These are phyloP conservation scores for Argentina silus DNA, from an alignment of 2,797 vertebrate genomes.

Conservation along the genomic window DNA sequence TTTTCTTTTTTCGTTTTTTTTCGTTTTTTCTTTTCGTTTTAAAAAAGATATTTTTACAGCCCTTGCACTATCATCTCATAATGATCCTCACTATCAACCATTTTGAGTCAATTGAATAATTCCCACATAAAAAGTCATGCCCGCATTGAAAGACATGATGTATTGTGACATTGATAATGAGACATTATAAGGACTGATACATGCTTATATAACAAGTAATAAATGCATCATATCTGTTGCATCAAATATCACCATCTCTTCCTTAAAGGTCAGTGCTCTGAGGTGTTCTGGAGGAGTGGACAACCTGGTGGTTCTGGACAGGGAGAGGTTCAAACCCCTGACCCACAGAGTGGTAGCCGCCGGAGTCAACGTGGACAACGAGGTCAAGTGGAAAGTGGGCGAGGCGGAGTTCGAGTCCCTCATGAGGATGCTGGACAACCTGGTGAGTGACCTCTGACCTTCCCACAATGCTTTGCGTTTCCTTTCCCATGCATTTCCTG, in stretches of 20 bases:
- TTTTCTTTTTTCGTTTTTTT: no score
- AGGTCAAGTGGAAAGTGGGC: constrained; percentile 92
- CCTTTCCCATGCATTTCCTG: constrained; percentile 51
- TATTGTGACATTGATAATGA: no score
- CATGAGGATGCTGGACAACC: constrained; percentile 98
- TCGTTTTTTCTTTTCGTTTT: no score
- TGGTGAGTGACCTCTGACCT: constrained; percentile 82
- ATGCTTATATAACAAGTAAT: no score
- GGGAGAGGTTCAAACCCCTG: constrained; percentile 84
- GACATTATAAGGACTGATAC: no score
- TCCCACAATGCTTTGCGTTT: constrained; percentile 51
- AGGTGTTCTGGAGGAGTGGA: constrained; percentile 85
- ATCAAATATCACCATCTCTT: not conserved
- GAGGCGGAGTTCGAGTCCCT: constrained; percentile 95
- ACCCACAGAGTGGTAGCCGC: constrained; percentile 77
- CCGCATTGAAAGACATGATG: no score
- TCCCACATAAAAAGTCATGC: no score
- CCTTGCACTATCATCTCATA: no score
- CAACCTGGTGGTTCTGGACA: constrained; percentile 88
- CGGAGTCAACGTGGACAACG: constrained; percentile 83
- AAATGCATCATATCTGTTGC: not conserved
- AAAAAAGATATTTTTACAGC: no score
- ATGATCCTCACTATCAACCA: no score
- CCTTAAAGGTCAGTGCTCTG: constrained; percentile 84
- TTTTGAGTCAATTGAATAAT: no score